Base-by-base conservation (phyloP, 2,797 vertebrate species). In the Halcyon badia region DNA sequence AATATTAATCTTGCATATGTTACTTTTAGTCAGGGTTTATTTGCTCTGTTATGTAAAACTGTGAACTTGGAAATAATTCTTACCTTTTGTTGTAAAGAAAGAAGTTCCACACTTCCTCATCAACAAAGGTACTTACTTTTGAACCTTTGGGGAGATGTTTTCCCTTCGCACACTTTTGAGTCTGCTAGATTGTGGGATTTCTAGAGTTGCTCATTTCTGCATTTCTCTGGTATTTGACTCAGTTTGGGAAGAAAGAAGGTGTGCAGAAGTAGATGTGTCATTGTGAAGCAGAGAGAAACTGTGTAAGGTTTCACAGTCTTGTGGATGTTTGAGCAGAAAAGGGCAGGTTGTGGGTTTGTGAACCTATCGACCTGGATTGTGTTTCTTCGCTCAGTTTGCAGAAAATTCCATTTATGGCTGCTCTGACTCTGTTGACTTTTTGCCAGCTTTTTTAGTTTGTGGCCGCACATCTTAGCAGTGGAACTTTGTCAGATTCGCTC, bases 331-430 rank as follows among this genome's bases (percentile, higher is more conserved):
- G 72, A 73, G 37, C 62, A 28, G 5, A 65, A 65, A 73, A 56
- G 71, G 31, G 39, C 30, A 33, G 15, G 25, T 57, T 24, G 30
- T 69, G 41, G 8, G 33, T 84, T 81, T 64, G 26, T 79, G 48
- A 82, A 10, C 56, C 81, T 46, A 48, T 71, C 33, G 26, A 68
- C 85, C 88, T 77, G 75, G 60, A 31, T 44, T 75, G 81, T 49
- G 48, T 77, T 83, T 89, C 90, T 94, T 93, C 92, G 78, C 83
- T 71, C 75, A 14, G 60, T 91, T 95, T 92, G 86, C 83, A 90
- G 90, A 93, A 95, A 96, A 96, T 89, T 97, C 97, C 97, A 95
- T 97, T 97, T 97, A 97, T 96, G 97, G 97, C 91, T 80, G 75
- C 94, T 93, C 33, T 0, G 66, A 95, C 56, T 39, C 71, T 77